Base-by-base conservation (phyloP, 2,888 invertebrate species). In the Scelioninae gen. 2 region DNA sequence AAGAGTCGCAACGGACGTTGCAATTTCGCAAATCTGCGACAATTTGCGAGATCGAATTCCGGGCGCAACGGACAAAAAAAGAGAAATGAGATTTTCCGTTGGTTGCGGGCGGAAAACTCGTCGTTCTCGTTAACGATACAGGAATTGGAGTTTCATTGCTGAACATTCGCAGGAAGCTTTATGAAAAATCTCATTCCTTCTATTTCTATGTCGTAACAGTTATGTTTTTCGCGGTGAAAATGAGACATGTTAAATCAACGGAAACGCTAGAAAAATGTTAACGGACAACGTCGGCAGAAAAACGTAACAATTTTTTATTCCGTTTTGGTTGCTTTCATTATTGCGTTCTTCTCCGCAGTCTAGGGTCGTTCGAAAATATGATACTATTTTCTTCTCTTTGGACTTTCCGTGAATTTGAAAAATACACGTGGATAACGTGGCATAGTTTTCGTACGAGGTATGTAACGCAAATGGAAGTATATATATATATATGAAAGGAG, bases 341-440 rank as follows among this genome's bases (percentile, higher is more conserved):
- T 69, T 68, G 31, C 64, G 55, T 61, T 70, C 41, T 65, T 61
- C 60, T 65, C 39, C 37, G 35, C 58, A 57, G 70, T 25, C 61
- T 74, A 69, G 61, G 61, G 43, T 70, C 53, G 46, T 69, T 74
- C 43, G 69, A 74, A 74, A 74, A 74, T 74, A 74, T 65, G 65
- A 74, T 28, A 68, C 53, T 65, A 31, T 70, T 55, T 63, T 57
- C 10, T 39, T 69, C 53, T 69, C 45, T 65, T 63, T 73, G 63
- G 57, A 73, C 73, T 37, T 65, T 64, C 37, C 13, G 55, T 69
- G 73, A 61, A 41, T 11, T 64, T 69, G 69, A 74, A 74, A 74
- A 69, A 69, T 74, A 74, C 69, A 74, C 73, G 1, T 63, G 53
- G 73, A 73, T 64, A 73, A 68, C 33, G 19, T 25, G 35, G 46